A percentile compares a stretch with the other conserved stretches of the same genome.
These are phyloP conservation scores for Ceratitis capitata DNA, from an alignment of 1,140 invertebrate genomes.

Conservation along the genomic window DNA sequence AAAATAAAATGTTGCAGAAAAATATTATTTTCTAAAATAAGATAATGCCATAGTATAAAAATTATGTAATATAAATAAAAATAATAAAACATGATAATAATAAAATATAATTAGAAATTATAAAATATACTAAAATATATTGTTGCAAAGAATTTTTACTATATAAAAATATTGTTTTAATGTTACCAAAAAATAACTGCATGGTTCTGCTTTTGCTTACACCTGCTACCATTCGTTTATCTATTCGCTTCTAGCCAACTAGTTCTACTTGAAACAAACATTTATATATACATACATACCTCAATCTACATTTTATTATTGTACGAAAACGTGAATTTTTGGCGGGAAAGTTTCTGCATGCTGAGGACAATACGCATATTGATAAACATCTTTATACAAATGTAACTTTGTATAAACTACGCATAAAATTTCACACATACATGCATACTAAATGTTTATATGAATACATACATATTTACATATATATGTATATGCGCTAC, in stretches of 20 bases:
- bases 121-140: no score
- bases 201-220: background rate
- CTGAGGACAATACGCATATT: background rate
- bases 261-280: background rate
- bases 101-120: no score
- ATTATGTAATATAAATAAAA: background rate
- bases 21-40: background rate
- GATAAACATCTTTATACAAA: background rate
- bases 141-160: no score
- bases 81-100: no score
- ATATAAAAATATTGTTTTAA: no score
- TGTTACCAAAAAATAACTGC: background rate
- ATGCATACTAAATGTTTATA: background rate
- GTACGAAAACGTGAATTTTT: conserved; percentile 21
- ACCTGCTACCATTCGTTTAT: background rate
- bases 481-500: background rate
- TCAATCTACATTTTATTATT: background rate
- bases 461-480: background rate
- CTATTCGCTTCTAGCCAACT: background rate
- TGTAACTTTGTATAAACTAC: background rate
- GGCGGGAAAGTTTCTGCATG: background rate
- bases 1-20: no score
- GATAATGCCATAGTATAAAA: background rate
- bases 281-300: no score
- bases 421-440: background rate